Conservation (phyloP, 2,797 vertebrate genomes). For the Pangasius djambal region DNA sequence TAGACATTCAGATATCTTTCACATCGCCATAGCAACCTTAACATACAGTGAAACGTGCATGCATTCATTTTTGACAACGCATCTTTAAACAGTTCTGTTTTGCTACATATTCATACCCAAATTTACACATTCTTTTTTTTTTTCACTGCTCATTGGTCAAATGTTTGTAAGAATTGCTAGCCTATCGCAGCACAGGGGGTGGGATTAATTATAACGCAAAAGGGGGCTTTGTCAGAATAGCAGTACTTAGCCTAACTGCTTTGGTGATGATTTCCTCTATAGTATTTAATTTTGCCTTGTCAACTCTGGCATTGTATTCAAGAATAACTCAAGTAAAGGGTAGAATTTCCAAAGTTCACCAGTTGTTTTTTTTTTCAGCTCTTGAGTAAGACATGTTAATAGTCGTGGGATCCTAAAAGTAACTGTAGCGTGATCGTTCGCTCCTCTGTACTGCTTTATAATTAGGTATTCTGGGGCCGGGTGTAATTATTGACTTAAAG, state of each 20-base stretch:
- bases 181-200: neutral
- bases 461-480: conserved; percentile 36
- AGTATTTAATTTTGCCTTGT: conserved; percentile 1
- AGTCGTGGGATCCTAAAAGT: neutral
- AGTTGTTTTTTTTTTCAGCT: neutral
- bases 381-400: conserved; percentile 13
- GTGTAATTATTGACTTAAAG: conserved; percentile 50
- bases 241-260: neutral
- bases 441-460: conserved; percentile 33
- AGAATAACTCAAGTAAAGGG: neutral
- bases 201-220: neutral
- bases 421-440: conserved; percentile 1
- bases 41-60: neutral
- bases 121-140: neutral
- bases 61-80: neutral
- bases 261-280: neutral
- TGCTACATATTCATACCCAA: neutral
- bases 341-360: conserved; percentile 22
- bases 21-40: neutral
- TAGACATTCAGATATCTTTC: neutral
- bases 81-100: neutral
- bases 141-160: neutral
- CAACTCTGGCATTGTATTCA: neutral
- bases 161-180: neutral
- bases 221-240: neutral